Percentiles rank a stretch among this genome's conserved stretches.
These are phyloP conservation scores for Slavum lentiscoides DNA, from an alignment of 2,888 invertebrate species.

Conservation along the genomic window DNA sequence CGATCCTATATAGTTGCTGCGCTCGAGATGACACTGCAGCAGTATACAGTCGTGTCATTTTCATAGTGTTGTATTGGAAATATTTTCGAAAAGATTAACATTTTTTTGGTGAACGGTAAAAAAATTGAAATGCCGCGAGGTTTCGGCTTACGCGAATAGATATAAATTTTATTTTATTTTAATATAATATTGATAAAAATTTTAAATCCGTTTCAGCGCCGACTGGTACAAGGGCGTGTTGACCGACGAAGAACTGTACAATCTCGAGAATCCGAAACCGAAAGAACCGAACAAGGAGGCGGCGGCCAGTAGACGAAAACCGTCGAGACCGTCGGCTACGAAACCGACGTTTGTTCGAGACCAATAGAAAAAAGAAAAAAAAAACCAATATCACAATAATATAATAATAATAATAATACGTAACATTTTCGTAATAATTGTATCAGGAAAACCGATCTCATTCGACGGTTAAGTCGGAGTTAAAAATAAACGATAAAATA, in stretches of 20 bases:
- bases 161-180: too few relatives aligned
- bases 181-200: too few relatives aligned
- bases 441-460: slow-evolving; percentile 49
- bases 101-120: too few relatives aligned
- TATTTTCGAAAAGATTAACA: too few relatives aligned
- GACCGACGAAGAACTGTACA: slow-evolving; percentile 77
- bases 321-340: slow-evolving; percentile 31
- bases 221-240: slow-evolving; percentile 88
- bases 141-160: too few relatives aligned
- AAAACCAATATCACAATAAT: background rate
- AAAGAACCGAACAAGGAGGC: slow-evolving; percentile 60
- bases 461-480: slow-evolving; percentile 11
- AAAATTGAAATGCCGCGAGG: too few relatives aligned
- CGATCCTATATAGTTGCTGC: too few relatives aligned
- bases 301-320: slow-evolving; percentile 54
- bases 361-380: background rate
- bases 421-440: slow-evolving; percentile 13
- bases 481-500: slow-evolving; percentile 18
- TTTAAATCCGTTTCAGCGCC: slow-evolving; percentile 66
- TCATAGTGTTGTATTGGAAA: too few relatives aligned
- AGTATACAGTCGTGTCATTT: too few relatives aligned
- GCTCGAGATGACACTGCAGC: too few relatives aligned
- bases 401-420: background rate
- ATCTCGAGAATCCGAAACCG: slow-evolving; percentile 77
- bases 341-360: slow-evolving; percentile 3